These are phyloP conservation scores for Drosophila parthenogenetica DNA, from an alignment of 2,888 invertebrate species.

Conservation along the genomic window DNA sequence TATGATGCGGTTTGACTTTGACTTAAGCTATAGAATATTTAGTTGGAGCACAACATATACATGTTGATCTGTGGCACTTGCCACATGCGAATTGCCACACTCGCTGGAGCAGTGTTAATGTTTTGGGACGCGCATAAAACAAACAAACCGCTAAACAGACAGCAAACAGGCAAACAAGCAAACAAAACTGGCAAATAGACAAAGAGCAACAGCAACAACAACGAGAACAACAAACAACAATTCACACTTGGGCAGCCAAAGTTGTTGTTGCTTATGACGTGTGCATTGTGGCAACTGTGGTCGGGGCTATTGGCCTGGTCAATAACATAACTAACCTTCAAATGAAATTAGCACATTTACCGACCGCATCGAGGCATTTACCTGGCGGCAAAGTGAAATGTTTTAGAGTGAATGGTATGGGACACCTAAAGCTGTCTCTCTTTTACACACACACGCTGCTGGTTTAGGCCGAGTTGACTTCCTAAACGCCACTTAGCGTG, in stretches of 20 bases:
- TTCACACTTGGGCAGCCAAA: conserved; percentile 79
- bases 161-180: conserved; percentile 52
- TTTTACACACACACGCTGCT: not conserved
- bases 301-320: conserved; percentile 56
- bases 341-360: conserved; percentile 79
- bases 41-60: not conserved
- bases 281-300: conserved; percentile 35
- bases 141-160: conserved; percentile 69
- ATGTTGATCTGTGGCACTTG: conserved; percentile 3
- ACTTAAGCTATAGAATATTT: conserved; percentile 26
- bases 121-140: conserved; percentile 65
- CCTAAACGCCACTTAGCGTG: conserved; percentile 79
- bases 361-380: conserved; percentile 57
- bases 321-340: conserved; percentile 80
- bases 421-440: not conserved
- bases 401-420: conserved; percentile 43
- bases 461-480: conserved; percentile 68
- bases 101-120: conserved; percentile 77
- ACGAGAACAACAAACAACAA: conserved; percentile 67
- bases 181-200: conserved; percentile 55
- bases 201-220: conserved; percentile 27
- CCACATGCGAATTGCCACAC: conserved; percentile 37
- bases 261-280: conserved; percentile 75
- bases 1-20: conserved; percentile 34
- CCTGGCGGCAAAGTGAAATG: conserved; percentile 78